Base-by-base conservation (phyloP, 2,797 vertebrate species). In the Masticophis lateralis region DNA sequence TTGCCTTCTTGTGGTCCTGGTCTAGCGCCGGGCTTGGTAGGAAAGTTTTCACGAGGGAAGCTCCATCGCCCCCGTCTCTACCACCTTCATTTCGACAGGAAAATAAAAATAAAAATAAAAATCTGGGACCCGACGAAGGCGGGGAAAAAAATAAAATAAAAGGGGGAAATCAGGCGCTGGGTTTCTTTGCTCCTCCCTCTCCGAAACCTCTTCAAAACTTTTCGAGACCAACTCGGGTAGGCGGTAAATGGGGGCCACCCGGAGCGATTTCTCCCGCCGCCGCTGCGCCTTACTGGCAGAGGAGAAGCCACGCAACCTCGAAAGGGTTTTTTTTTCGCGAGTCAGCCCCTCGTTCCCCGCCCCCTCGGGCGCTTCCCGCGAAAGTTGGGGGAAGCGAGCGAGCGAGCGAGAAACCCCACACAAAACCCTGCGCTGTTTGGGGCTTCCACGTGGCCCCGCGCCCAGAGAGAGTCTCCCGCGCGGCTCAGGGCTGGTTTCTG, bases 1-100 rank as follows among this genome's bases (percentile, higher is more conserved):
- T 43, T 66, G 83, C 94, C 92, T 92, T 93, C 22, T 94, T 94
- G 0, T 51, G 74, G 59, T 91, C 20, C 59, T 88, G 13, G 2
- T 55, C 90, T 43, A 32, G 10, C 25, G 32, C 13, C 3, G 27
- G 32, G 28, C 63, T 51, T 57, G 27, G 61, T 11, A 60, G 28
- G 12, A 1, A 69, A 53, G 60, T 53, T 69, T 53, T 69, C 59
- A 22, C 74, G 25, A 27, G 91, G 87, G 59, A 6, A 8, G 9
- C 51, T 32, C 51, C 93, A 86, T 86, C 37, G 22, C 20, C 18
- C 14, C 13, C 9, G 3, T 47, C 6, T 7, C 18, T 37, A 14
- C 59, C 88, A 7, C 18, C 53, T 20, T 22, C 66, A 20, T 69
- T 74, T 74, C 89, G 27, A 55, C 92, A 28, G 43, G 37, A 61